Evolutionary conservation across 1,140 invertebrate genomes (phyloP).

Genomic region (Musca domestica): DNA sequence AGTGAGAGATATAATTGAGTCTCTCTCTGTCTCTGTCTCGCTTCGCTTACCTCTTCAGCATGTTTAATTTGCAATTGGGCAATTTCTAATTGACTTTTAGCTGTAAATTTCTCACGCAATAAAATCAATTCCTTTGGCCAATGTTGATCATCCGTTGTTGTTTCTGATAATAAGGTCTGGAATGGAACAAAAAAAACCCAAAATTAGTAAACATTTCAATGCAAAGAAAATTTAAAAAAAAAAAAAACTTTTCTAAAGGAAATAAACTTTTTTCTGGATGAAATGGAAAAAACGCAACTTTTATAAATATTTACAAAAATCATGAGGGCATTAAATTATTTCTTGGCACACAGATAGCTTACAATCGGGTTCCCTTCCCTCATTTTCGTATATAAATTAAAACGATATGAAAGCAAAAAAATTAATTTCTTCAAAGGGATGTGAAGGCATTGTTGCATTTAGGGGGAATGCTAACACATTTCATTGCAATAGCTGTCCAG

Average conservation of each 20-base stretch:
- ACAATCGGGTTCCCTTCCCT: not conserved
- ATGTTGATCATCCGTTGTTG: constrained; percentile 62
- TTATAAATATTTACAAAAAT: constrained; percentile 2
- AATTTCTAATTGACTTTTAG: constrained; percentile 60
- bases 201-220: constrained; percentile 6
- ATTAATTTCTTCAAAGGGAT: no score
- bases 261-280: not conserved
- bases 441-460: no score
- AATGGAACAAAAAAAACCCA: constrained; percentile 25
- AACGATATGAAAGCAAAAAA: no score
- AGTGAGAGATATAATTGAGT: not conserved
- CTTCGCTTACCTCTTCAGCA: constrained; percentile 58
- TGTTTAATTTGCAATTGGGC: constrained; percentile 60
- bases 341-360: not conserved
- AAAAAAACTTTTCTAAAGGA: constrained; percentile 5
- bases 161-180: constrained; percentile 64
- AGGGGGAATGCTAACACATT: no score
- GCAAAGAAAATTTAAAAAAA: not conserved
- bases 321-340: not conserved
- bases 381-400: no score
- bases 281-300: not conserved
- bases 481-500: no score
- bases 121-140: constrained; percentile 69
- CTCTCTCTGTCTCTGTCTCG: constrained; percentile 29
- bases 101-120: constrained; percentile 66